Evolutionary conservation across 2,888 invertebrate species (phyloP).

Genomic region (Cremastobaeus sp.): DNA sequence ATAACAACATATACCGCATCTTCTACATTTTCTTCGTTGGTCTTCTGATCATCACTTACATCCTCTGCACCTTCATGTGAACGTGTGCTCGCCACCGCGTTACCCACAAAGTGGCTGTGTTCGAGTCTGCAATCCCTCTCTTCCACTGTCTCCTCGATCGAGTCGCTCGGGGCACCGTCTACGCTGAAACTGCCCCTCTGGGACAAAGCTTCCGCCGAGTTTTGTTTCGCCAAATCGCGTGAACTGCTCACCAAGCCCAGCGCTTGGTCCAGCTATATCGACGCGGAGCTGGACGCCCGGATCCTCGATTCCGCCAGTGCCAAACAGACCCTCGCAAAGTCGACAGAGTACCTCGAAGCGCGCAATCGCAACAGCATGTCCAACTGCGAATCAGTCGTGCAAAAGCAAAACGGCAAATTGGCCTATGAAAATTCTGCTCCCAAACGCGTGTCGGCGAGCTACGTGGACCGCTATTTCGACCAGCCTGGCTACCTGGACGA

Average conservation of each 20-base stretch:
- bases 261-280: slow-evolving; percentile 75
- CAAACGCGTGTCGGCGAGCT: slow-evolving; percentile 75
- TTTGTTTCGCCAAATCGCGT: slow-evolving; percentile 85
- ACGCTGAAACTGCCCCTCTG: slow-evolving; percentile 82
- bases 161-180: slow-evolving; percentile 78
- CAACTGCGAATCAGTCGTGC: slow-evolving; percentile 57
- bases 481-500: slow-evolving; percentile 73
- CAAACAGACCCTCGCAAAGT: slow-evolving; percentile 72
- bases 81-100: not conserved
- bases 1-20: slow-evolving; percentile 3
- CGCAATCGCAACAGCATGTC: slow-evolving; percentile 65
- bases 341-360: slow-evolving; percentile 73
- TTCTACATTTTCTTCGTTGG: slow-evolving; percentile 27
- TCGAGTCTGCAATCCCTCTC: slow-evolving; percentile 78
- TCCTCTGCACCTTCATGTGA: slow-evolving; percentile 25
- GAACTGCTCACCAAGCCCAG: slow-evolving; percentile 83
- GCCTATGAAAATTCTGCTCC: slow-evolving; percentile 66
- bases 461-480: slow-evolving; percentile 76
- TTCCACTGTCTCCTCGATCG: slow-evolving; percentile 78
- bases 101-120: slow-evolving; percentile 74
- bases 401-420: slow-evolving; percentile 70
- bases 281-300: slow-evolving; percentile 72
- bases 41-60: slow-evolving; percentile 19
- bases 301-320: slow-evolving; percentile 69
- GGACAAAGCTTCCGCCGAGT: slow-evolving; percentile 87